phyloP scores from a whole-genome alignment of 1,140 invertebrate species.

The Drosophila nebulosa region DNA sequence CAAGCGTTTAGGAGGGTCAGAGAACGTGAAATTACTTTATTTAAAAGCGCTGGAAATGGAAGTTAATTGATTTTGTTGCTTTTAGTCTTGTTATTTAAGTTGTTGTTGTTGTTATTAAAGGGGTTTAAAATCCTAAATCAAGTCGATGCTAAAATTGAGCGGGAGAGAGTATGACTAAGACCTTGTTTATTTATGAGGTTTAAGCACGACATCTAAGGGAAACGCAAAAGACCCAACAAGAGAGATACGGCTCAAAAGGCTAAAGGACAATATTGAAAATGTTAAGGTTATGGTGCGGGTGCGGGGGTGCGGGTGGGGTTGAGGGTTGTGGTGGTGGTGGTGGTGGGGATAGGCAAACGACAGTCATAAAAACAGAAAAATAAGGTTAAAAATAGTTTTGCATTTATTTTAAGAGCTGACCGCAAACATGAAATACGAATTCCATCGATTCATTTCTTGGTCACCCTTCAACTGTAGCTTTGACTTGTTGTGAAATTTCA shows the following conservation, averaged over 20 bases:
- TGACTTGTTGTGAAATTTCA: no score
- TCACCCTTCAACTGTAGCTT: no score
- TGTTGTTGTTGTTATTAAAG: background rate
- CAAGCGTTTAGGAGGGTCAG: constrained; percentile 17
- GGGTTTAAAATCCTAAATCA: constrained; percentile 21
- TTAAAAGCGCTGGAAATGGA: constrained; percentile 26
- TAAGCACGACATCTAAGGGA: constrained; percentile 3
- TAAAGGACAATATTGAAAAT: constrained; percentile 2
- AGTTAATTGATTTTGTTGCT: constrained; percentile 56
- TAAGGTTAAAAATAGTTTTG: background rate
- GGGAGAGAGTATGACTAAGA: background rate
- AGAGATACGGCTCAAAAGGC: background rate
- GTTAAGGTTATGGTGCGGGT: background rate
- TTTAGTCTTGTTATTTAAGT: background rate
- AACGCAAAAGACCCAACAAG: background rate
- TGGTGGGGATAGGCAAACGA: no score
- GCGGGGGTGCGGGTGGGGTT: background rate
- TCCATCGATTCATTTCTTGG: no score
- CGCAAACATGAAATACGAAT: no score
- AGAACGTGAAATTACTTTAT: constrained; percentile 47
- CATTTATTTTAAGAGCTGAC: no score
- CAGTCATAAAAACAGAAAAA: no score
- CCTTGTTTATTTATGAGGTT: constrained; percentile 4
- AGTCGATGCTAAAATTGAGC: constrained; percentile 3
- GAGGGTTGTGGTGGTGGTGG: background rate